Percentiles rank a stretch among this genome's conserved stretches.
Evolutionary conservation across 2,888 invertebrate species (phyloP).

Genomic region (Neuroscelio doddi): DNA sequence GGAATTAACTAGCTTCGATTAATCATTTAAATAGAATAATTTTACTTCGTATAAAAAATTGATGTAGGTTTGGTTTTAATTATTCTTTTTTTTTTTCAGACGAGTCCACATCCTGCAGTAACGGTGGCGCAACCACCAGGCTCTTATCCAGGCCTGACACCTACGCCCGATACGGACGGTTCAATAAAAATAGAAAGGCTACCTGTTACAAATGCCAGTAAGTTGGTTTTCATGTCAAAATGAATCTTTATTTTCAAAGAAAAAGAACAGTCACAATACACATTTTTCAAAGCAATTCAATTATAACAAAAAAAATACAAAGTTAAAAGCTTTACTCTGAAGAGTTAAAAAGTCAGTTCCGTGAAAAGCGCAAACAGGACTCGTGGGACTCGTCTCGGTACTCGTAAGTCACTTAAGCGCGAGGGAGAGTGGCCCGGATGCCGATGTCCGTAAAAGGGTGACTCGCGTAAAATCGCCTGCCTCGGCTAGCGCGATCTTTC

Average conservation of each 20-base stretch:
- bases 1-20: no score
- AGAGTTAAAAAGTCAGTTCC: neutral
- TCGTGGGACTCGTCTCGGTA: neutral
- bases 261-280: no score
- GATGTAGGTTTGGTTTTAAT: no score
- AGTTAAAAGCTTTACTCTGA: no score
- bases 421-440: constrained; percentile 22
- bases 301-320: neutral
- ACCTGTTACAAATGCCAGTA: constrained; percentile 77
- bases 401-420: neutral
- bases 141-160: constrained; percentile 73
- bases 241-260: no score
- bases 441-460: constrained; percentile 38
- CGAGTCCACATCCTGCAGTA: constrained; percentile 71
- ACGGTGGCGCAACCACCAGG: constrained; percentile 71
- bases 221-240: constrained; percentile 71
- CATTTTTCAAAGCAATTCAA: no score
- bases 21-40: no score
- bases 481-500: constrained; percentile 2
- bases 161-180: constrained; percentile 75
- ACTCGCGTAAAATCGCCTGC: constrained; percentile 15
- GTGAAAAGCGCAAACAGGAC: neutral
- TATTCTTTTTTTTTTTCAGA: constrained; percentile 55
- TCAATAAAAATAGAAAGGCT: constrained; percentile 80
- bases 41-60: no score